Conservation (phyloP, 2,888 invertebrate genomes). For the Synergus gifuensis region DNA sequence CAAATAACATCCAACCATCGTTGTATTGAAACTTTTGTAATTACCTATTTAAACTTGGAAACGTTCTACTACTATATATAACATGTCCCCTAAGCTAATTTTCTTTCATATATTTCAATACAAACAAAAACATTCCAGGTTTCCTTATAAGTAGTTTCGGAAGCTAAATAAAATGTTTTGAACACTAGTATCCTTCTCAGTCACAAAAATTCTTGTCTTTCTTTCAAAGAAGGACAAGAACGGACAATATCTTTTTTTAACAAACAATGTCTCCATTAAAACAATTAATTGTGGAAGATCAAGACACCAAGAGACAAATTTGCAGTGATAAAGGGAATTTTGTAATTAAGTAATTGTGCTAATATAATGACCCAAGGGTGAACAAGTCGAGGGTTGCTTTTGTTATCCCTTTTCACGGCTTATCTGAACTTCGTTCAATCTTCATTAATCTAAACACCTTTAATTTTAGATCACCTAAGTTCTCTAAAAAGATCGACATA, state of each 20-base stretch:
- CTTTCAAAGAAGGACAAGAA: no score
- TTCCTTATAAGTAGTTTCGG: no score
- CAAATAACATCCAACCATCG: neutral
- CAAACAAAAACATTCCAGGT: no score
- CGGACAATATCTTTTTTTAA: neutral
- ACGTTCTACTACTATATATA: no score
- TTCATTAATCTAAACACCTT: neutral
- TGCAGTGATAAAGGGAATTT: neutral
- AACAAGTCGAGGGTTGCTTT: neutral
- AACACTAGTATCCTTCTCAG: no score
- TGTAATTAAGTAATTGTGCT: neutral
- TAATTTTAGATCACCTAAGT: neutral
- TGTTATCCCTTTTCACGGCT: neutral
- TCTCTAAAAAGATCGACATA: no score
- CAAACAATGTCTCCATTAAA: neutral
- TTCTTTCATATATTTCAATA: no score
- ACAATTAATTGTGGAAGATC: neutral
- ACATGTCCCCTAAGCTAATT: no score
- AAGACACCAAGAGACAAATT: conserved; percentile 1
- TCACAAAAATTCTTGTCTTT: no score
- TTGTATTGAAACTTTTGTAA: neutral
- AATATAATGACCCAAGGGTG: neutral
- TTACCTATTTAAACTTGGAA: no score
- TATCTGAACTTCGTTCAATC: neutral
- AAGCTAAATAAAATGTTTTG: no score